Base-by-base conservation (phyloP, 2,113 vertebrate species). In the Scytalopus superciliaris region DNA sequence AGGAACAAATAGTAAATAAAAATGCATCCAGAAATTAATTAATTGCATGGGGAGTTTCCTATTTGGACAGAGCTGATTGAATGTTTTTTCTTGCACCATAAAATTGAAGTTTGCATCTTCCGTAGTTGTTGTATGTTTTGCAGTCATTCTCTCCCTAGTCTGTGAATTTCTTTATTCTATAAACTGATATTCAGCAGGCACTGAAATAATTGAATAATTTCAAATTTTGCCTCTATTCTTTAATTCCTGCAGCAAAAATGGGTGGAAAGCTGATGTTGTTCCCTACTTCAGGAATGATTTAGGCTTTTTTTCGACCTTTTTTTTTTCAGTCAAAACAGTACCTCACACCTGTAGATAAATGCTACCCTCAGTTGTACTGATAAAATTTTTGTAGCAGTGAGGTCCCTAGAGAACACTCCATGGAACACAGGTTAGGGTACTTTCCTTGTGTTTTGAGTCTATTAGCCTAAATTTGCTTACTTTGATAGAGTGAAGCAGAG, bases 361-460 rank as follows among this genome's bases (percentile, higher is more conserved):
- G 33, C 12, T 42, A 22, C 21, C 7, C 24, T 72, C 12, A 7
- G 6, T 30, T 7, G 40, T 56, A 23, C 5, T 1, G 0, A n/a
- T 19, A 18, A 81, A 81, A 40, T 42, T 7, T 7, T 47, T 3
- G 1, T 8, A 63, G n/a, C 31, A 21, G 11, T 67, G 33, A 82
- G 27, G 18, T 60, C 13, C 52, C 31, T 57, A 40, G 9, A 62
- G 49, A 37, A n/a, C 0, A 1, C 18, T 63, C 22, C 27, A 0
- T 31, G 42, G 37, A 44, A 5, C 50, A 8, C n/a, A 56, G 6
- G 30, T 77, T 12, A 47, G 14, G 37, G 9, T 84, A 42, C 13
- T 81, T 81, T 24, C 17, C 19, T 49, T 64, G 14, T 6, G 8
- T 60, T 68, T 64, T 77, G 40, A 18, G n/a, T 67, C 19, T 52